A percentile compares a stretch with the other conserved stretches of the same genome.
These are phyloP conservation scores for Neodiprion lecontei DNA, from an alignment of 1,140 invertebrate genomes.

Conservation along the genomic window DNA sequence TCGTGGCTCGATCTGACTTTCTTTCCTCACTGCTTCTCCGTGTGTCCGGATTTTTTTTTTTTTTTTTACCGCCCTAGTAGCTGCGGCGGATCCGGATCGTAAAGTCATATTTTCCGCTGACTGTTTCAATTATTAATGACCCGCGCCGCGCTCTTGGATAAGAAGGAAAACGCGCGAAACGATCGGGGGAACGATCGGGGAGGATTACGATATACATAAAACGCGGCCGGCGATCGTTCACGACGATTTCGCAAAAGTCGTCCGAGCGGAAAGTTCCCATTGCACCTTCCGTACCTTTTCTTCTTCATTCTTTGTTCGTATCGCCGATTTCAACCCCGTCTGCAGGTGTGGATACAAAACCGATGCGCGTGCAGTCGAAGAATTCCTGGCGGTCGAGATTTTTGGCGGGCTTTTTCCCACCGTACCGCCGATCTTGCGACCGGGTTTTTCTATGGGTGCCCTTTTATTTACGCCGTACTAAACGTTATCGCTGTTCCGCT, in stretches of 20 bases:
- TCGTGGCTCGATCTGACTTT: not conserved
- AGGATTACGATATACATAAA: not conserved
- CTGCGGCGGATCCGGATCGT: constrained; percentile 16
- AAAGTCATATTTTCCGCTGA: constrained; percentile 31
- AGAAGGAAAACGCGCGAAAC: not conserved
- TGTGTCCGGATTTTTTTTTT: not conserved
- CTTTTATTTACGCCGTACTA: constrained; percentile 29
- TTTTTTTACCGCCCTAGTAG: no score
- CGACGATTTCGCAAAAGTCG: not conserved
- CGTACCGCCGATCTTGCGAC: not conserved
- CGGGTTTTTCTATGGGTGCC: not conserved
- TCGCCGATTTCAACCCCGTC: not conserved
- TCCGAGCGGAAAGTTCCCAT: not conserved
- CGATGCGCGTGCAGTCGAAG: no score
- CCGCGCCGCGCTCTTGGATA: not conserved
- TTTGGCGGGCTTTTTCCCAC: not conserved
- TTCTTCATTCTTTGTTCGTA: not conserved
- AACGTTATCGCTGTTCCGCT: constrained; percentile 39
- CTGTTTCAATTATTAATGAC: constrained; percentile 27
- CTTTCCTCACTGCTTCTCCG: not conserved
- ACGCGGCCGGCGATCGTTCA: not conserved
- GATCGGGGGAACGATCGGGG: not conserved
- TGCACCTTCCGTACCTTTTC: not conserved
- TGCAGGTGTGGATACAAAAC: no score
- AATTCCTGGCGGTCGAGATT: not conserved